Evolutionary conservation across 2,797 vertebrate species (phyloP), one percentile per base, ranked within the genome.

Genomic region (Microctenopoma lineatum): DNA sequence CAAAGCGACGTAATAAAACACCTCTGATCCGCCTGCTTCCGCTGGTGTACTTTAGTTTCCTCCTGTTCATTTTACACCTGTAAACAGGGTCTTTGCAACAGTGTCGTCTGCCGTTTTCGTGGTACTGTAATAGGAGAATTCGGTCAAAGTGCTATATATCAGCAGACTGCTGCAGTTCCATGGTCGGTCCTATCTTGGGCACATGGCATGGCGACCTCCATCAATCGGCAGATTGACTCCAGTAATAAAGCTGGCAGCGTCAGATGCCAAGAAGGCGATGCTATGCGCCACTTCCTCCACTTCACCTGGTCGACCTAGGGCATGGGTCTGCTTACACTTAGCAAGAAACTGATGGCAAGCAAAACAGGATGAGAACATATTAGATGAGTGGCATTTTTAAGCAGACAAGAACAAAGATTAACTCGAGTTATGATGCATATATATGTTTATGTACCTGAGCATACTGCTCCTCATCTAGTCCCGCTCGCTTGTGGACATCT

Each of bases 161-260:
- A 50, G 21, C 16, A 59, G 9, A 39, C 4, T 5, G 11, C 4
- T 66, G 26, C 11, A 27, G 67, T 21, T 51, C 11, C 27, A 4
- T 4, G 1, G 29, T 16, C 12, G 6, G 27, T 48, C 38, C 87
- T 69, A 96, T 74, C 93, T 72, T 3, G 95, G 94, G 66, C 94
- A 95, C 95, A 95, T 95, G 56, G 94, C 95, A n/a, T 96, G 94
- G 10, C 94, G 93, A 3, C 95, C 95, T 0, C 95, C 95, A 1
- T 95, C 95, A 1, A 95, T 77, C 0, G 95, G 94, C 0, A 96
- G 86, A 74, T 92, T 95, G 45, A 95, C 93, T 15, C 94, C 95
- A 0, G 95, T 95, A 6, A 95, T 94, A 85, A 93, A 95, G 75
- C 93, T 95, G 29, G 95, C 92, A 0, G 95, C 93, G 8, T 96